Conservation (phyloP, 2,888 invertebrate species). For the Eupithecia vulgata region DNA sequence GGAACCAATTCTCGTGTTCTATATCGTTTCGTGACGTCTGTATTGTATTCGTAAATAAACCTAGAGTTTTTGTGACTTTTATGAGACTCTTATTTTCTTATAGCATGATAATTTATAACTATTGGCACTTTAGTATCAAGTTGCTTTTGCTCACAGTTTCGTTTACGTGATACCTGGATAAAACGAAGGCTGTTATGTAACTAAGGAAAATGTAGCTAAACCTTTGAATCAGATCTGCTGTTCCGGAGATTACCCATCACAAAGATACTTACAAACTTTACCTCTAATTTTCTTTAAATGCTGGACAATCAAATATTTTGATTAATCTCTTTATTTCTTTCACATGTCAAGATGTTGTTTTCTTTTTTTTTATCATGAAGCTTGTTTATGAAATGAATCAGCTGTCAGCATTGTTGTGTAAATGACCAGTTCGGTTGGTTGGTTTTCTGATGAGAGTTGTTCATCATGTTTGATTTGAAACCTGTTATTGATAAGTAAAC, state of each 20-base stretch:
- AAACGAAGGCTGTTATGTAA: neutral
- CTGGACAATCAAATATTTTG: neutral
- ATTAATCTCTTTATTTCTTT: neutral
- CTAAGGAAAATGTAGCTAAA: neutral
- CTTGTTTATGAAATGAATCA: too few relatives aligned
- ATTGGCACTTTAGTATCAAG: neutral
- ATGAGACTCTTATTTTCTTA: neutral
- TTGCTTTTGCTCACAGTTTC: neutral
- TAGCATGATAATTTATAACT: neutral
- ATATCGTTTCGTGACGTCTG: neutral
- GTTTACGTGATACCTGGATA: neutral
- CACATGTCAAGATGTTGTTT: neutral
- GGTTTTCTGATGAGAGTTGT: slow-evolving; percentile 20
- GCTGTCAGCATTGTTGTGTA: neutral
- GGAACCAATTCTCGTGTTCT: slow-evolving; percentile 4
- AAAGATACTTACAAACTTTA: neutral
- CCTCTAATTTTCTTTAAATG: neutral
- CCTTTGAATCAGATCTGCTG: neutral
- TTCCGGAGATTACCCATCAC: neutral
- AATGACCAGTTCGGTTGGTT: slow-evolving; percentile 6
- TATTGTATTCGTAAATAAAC: neutral
- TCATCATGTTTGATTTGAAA: slow-evolving; percentile 18
- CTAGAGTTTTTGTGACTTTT: neutral
- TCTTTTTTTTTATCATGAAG: neutral
- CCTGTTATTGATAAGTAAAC: neutral